Conservation (phyloP, 2,888 invertebrate species). For the Apantesis nais region DNA sequence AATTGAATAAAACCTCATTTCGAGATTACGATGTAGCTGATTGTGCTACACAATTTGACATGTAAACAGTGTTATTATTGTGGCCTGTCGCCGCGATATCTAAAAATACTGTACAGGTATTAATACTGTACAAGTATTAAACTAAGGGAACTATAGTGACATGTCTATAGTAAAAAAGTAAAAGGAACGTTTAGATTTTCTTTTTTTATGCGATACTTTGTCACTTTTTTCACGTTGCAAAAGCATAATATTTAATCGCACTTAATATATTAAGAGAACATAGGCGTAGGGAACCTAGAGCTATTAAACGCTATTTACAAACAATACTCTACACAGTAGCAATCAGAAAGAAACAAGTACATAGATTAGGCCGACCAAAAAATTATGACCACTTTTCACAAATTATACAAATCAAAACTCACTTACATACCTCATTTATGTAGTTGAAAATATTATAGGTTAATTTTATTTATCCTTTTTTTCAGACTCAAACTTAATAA, state of each 20-base stretch:
- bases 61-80: constrained; percentile 69
- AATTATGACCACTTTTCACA: no score
- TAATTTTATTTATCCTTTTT: background rate
- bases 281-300: background rate
- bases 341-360: background rate
- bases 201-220: background rate
- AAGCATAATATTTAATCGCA: background rate
- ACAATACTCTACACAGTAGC: background rate
- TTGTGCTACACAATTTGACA: constrained; percentile 64
- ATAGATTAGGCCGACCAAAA: background rate
- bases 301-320: background rate
- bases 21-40: constrained; percentile 66
- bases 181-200: background rate
- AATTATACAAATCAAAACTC: no score
- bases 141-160: background rate
- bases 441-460: background rate
- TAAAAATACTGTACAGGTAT: constrained; percentile 6
- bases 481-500: no score
- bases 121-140: background rate
- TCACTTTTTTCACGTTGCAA: background rate
- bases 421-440: constrained; percentile 8
- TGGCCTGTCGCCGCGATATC: constrained; percentile 30
- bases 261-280: background rate
- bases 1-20: constrained; percentile 75
- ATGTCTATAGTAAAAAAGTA: background rate